These are phyloP conservation scores for Corynorhinus townsendii DNA, from an alignment of 2,113 vertebrate genomes.

Conservation along the genomic window DNA sequence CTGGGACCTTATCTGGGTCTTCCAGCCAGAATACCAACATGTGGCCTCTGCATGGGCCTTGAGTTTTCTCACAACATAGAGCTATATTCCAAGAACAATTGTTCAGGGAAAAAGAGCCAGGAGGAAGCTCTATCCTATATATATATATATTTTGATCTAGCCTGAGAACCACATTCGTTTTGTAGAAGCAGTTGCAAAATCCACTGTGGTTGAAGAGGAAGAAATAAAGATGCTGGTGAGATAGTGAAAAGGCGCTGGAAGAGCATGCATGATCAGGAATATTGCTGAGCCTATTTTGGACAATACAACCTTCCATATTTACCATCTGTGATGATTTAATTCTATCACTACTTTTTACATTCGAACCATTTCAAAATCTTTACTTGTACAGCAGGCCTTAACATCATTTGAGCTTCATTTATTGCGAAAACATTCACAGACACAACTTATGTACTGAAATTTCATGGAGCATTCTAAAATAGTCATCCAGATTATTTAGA, in stretches of 20 bases:
- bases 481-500: background rate
- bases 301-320: background rate
- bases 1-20: background rate
- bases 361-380: conserved; percentile 31
- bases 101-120: background rate
- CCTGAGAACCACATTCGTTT: background rate
- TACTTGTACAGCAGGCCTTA: background rate
- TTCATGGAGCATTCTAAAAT: background rate
- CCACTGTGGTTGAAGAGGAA: background rate
- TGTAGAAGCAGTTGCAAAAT: background rate
- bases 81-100: background rate
- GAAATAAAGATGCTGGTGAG: background rate
- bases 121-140: background rate
- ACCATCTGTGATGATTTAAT: background rate
- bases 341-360: background rate
- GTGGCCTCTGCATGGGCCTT: background rate
- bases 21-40: background rate
- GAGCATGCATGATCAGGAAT: background rate
- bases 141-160: background rate
- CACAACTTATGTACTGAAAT: background rate
- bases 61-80: background rate
- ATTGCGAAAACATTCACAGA: conserved; percentile 8
- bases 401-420: background rate
- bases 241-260: background rate
- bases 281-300: background rate